Base-by-base conservation (phyloP, 2,113 vertebrate species). In the Capra hircus region DNA sequence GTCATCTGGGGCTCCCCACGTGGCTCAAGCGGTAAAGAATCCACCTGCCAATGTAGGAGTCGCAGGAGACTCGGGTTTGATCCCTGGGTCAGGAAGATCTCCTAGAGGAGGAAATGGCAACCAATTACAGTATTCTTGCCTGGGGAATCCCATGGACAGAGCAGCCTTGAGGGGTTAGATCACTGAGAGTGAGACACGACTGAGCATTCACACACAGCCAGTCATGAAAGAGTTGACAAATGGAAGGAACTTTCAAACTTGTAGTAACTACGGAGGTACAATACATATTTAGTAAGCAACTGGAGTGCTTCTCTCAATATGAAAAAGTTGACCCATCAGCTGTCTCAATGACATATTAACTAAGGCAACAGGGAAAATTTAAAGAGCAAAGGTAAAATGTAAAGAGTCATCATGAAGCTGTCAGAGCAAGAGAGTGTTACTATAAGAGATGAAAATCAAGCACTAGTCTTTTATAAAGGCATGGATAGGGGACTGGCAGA, bases 21-120 rank as follows among this genome's bases (percentile, higher is more conserved):
- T 74, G 40, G 71, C 71, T 77, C 23, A 43, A 77, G 71, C 2
- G 5, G 36, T 77, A 77, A 43, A 77, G 6, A 74, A 74, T 43
- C 71, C 23, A 14, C 12, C 23, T 43, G 23, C 36, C 12, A 77
- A 27, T 27, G 23, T 4, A 77, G 71, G 36, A 43, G 36, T 43
- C 40, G 7, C 23, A 43, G 23, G 23, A 77, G 12, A 43, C 71
- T 25, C 1, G 0, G 23, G 23, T 77, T 77, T 0, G 0, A 33
- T 27, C 40, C 5, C 12, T 25, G 36, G 71, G 36, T 77, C 40
- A 43, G 23, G 23, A 77, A 77, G 23, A 27, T 43, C 40, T 40
- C 19, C 67, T 74, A 19, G 23, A 27, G 40, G 23, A 77, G 23
- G 23, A 77, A 77, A 27, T 43, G 23, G 40, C 6, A 77, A 43